Conservation (phyloP, 2,113 vertebrate species). For the Ginglymostoma cirratum region DNA sequence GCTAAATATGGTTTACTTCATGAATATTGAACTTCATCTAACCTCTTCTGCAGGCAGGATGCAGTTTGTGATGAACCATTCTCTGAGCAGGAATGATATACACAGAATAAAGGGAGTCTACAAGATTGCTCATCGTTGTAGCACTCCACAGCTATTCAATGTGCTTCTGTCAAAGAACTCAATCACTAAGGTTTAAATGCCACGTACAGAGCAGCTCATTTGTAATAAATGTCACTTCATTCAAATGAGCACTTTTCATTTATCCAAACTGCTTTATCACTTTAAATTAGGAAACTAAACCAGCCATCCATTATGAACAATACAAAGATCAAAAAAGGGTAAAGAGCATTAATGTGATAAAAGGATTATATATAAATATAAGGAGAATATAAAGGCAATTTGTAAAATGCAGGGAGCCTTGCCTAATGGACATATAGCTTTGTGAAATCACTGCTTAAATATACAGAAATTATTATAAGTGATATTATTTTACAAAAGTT, state of each 20-base stretch:
- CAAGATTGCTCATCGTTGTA: neutral
- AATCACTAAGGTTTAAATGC: conserved; percentile 26
- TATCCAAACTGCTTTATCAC: neutral
- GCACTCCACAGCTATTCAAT: neutral
- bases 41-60: conserved; percentile 2
- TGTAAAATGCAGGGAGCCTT: neutral
- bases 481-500: neutral
- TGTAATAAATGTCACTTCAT: conserved; percentile 34
- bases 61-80: neutral
- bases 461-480: neutral
- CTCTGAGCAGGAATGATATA: neutral
- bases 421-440: neutral
- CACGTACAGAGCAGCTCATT: conserved; percentile 21
- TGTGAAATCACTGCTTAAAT: neutral
- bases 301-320: neutral
- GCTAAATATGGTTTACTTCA: neutral
- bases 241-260: conserved; percentile 31
- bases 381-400: neutral
- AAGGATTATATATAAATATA: neutral
- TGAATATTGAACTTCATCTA: neutral
- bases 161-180: neutral
- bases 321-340: neutral
- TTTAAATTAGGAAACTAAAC: neutral
- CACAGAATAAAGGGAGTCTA: neutral
- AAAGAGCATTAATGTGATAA: neutral